These are phyloP conservation scores for Oryzias celebensis DNA, from an alignment of 2,113 vertebrate species.

Conservation along the genomic window DNA sequence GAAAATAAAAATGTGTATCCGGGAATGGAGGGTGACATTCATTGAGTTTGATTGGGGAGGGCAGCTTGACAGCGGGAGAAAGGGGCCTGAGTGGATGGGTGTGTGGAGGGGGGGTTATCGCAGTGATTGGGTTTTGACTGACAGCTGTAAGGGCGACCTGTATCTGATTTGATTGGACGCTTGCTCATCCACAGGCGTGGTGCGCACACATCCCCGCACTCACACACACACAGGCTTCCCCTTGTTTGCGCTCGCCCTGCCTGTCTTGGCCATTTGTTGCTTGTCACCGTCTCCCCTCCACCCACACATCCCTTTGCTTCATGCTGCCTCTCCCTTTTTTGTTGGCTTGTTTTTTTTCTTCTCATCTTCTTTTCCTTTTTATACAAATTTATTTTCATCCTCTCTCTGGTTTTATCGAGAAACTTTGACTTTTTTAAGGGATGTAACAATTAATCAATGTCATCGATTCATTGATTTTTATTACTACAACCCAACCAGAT, in stretches of 20 bases:
- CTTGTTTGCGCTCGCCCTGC: conserved; percentile 34
- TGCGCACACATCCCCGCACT: conserved; percentile 4
- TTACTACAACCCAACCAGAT: too few relatives aligned
- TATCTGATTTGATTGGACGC: conserved; percentile 59
- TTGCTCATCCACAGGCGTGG: conserved; percentile 41
- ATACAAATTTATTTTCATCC: neutral
- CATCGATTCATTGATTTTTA: too few relatives aligned
- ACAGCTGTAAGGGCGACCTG: conserved; percentile 49
- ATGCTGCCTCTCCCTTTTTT: conserved; percentile 24
- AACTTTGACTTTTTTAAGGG: conserved; percentile 9
- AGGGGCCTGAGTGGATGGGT: conserved; percentile 34
- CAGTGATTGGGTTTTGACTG: conserved; percentile 65
- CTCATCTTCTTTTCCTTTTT: conserved; percentile 5
- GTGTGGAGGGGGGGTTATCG: conserved; percentile 42
- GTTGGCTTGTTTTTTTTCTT: conserved; percentile 36
- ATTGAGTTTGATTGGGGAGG: conserved; percentile 30
- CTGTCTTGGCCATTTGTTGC: conserved; percentile 49
- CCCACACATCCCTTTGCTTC: conserved; percentile 29
- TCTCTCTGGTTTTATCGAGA: neutral
- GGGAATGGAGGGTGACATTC: conserved; percentile 32
- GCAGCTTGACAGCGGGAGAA: conserved; percentile 8
- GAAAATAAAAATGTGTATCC: conserved; percentile 16
- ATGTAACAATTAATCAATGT: too few relatives aligned
- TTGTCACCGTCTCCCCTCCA: conserved; percentile 56
- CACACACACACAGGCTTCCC: conserved; percentile 7